Evolutionary conservation across 2,797 vertebrate species (phyloP), one percentile per base, ranked within the genome.

Genomic region (Corythornis leucogaster): DNA sequence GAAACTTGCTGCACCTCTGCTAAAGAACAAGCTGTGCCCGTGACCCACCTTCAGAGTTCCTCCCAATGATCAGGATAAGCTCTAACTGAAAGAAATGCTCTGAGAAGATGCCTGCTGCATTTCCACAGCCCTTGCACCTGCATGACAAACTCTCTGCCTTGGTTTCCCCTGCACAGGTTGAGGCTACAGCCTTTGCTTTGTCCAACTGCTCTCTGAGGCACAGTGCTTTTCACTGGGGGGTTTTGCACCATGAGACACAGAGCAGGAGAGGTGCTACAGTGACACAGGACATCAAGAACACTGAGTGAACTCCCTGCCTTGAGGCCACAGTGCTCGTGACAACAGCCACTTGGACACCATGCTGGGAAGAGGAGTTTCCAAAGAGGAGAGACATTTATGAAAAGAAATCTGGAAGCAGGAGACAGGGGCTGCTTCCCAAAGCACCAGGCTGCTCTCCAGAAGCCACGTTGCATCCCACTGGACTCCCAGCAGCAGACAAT

Each of bases 401-500:
- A 4, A 26, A 79, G 54, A 68, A 68, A 43, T 12, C 55, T 15
- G 35, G 81, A 42, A 40, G 51, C 86, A 69, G 73, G 53, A 89
- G 75, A 58, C 87, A 91, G 62, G 55, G 43, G 55, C 63, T 83
- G 55, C 61, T 61, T 67, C 87, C 92, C 86, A 59, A 45, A 87
- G 66, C 76, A 71, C 43, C 90, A 75, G 73, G 38, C 75, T 87
- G 11, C 74, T 63, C 87, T 93, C 84, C 90, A 62, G 84, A 76
- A 92, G 77, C 88, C 80, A 71, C 2, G 0, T 5, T 66, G 73
- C 0, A 1, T 69, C 92, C 88, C 11, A 0, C 76, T 73, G 76
- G 90, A 80, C 63, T 80, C 81, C 40, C 86, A 78, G 84, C 12
- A 3, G 88, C 84, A 85, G 73, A 67, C 84, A 85, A 90, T 93